A percentile compares a stretch with the other conserved stretches of the same genome.
These are phyloP conservation scores for Misgurnus mizolepis DNA, from an alignment of 2,113 vertebrate species.

Conservation along the genomic window DNA sequence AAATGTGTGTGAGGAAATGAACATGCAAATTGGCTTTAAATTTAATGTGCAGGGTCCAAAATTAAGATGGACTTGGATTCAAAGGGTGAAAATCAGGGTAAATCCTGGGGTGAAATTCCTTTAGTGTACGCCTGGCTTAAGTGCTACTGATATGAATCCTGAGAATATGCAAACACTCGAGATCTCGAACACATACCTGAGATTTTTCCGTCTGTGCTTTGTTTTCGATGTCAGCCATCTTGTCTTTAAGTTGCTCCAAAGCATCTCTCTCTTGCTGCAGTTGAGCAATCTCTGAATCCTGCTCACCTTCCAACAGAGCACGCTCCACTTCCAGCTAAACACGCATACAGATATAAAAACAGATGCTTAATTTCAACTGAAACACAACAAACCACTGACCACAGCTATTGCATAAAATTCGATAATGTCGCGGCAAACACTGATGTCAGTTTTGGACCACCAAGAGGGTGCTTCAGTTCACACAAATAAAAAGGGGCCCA, in stretches of 20 bases:
- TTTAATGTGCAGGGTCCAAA: neutral
- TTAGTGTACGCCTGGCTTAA: too few species aligned
- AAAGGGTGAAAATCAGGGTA: too few species aligned
- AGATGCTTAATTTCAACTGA: neutral
- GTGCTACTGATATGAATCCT: too few species aligned
- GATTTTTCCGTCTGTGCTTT: conserved; percentile 82
- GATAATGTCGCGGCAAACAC: neutral
- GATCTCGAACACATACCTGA: conserved; percentile 72
- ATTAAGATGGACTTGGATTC: too few species aligned
- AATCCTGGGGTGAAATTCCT: too few species aligned
- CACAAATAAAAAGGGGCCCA: conserved; percentile 19
- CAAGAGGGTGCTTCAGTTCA: neutral
- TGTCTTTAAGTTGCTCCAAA: conserved; percentile 86
- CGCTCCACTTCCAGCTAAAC: conserved; percentile 92
- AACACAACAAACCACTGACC: neutral
- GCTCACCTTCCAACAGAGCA: conserved; percentile 91
- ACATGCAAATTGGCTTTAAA: conserved; percentile 9
- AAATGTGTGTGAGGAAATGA: conserved; percentile 18
- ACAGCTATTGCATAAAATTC: neutral
- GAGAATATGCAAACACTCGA: too few species aligned
- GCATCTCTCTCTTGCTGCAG: conserved; percentile 90
- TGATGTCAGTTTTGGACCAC: conserved; percentile 23
- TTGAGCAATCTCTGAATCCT: conserved; percentile 88
- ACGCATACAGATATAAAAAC: conserved; percentile 29
- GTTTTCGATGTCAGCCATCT: conserved; percentile 83